These are phyloP conservation scores for Nomada flava DNA, from an alignment of 2,888 invertebrate genomes.

Conservation along the genomic window DNA sequence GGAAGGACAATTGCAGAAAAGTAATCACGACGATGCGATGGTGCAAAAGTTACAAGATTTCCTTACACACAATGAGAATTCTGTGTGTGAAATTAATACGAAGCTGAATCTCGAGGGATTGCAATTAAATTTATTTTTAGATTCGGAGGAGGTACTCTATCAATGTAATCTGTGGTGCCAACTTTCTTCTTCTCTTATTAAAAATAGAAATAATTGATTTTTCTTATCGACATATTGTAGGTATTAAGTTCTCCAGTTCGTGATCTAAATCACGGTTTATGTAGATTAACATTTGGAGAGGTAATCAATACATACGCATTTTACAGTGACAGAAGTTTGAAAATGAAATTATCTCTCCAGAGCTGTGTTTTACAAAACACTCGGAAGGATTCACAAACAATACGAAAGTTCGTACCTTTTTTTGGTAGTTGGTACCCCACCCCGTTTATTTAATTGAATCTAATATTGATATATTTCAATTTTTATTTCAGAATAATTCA, in stretches of 20 bases:
- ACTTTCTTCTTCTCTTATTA: not conserved
- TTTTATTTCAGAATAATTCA: slow-evolving; percentile 87
- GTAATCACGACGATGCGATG: slow-evolving; percentile 84
- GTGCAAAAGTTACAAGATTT: slow-evolving; percentile 91
- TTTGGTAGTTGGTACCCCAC: too few relatives aligned
- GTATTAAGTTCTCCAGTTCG: slow-evolving; percentile 90
- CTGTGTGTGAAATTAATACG: slow-evolving; percentile 76
- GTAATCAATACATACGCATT: slow-evolving; percentile 87
- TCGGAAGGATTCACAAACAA: slow-evolving; percentile 87
- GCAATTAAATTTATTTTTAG: slow-evolving; percentile 89
- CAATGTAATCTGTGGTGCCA: not conserved
- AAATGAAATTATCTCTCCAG: slow-evolving; percentile 89
- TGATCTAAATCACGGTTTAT: slow-evolving; percentile 89
- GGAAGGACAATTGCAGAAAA: not conserved
- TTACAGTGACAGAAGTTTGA: slow-evolving; percentile 89
- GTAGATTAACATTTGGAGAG: slow-evolving; percentile 89
- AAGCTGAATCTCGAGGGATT: slow-evolving; percentile 89
- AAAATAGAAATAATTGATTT: not conserved
- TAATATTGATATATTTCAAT: not conserved
- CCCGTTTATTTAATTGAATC: not conserved
- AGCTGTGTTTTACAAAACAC: slow-evolving; percentile 90
- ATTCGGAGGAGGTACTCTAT: slow-evolving; percentile 88
- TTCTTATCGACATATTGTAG: slow-evolving; percentile 67
- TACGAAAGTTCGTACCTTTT: slow-evolving; percentile 85
- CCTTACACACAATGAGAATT: slow-evolving; percentile 88